These are phyloP conservation scores for Semicossyphus pulcher DNA, from an alignment of 2,113 vertebrate genomes.

Conservation along the genomic window DNA sequence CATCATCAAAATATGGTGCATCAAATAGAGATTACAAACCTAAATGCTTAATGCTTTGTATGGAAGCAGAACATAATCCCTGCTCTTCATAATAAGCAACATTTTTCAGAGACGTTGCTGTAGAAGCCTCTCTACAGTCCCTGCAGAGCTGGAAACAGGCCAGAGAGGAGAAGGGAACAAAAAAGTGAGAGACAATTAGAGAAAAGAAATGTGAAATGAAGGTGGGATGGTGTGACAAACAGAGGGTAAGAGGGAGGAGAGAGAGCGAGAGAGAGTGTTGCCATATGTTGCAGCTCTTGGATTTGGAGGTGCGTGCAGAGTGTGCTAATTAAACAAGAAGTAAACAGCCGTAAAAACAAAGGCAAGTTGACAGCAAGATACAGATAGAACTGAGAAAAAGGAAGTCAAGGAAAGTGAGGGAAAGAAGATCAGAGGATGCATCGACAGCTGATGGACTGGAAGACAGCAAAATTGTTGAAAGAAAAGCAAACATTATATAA, in stretches of 20 bases:
- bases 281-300: conserved; percentile 61
- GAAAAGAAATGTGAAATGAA: neutral
- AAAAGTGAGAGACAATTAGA: conserved; percentile 15
- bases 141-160: conserved; percentile 46
- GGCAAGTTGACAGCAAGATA: conserved; percentile 26
- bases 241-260: neutral
- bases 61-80: neutral
- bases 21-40: neutral
- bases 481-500: conserved; percentile 24
- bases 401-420: neutral
- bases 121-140: neutral
- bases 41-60: neutral
- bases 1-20: conserved; percentile 21
- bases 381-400: neutral
- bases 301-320: conserved; percentile 48
- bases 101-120: neutral
- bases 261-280: conserved; percentile 10
- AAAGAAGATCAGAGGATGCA: neutral
- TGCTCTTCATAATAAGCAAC: neutral
- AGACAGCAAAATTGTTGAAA: conserved; percentile 1
- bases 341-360: conserved; percentile 58
- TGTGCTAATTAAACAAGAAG: conserved; percentile 68
- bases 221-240: neutral
- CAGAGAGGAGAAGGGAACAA: neutral
- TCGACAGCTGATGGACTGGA: neutral